Conservation (phyloP, 2,113 vertebrate species). For the Echinops telfairi region DNA sequence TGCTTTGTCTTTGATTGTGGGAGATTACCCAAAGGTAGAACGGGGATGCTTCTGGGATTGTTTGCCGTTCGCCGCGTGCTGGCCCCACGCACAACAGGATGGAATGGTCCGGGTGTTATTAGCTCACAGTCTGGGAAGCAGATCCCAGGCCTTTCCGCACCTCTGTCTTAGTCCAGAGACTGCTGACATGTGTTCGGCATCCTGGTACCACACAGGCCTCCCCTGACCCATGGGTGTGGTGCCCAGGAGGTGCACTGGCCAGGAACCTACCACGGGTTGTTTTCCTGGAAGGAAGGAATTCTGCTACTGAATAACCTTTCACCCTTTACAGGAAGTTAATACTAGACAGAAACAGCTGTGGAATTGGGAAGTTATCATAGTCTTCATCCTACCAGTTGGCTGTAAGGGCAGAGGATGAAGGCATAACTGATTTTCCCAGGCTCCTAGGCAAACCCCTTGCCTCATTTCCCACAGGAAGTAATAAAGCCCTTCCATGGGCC, state of each 20-base stretch:
- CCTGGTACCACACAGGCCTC: neutral
- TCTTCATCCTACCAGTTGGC: neutral
- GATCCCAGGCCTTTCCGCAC: neutral
- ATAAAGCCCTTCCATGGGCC: neutral
- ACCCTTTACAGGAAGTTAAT: neutral
- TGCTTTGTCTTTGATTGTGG: neutral
- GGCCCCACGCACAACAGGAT: neutral
- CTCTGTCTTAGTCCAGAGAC: neutral
- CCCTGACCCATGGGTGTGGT: neutral
- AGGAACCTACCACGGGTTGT: neutral
- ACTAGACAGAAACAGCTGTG: neutral
- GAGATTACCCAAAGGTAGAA: neutral
- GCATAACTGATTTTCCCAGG: neutral
- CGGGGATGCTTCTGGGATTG: neutral
- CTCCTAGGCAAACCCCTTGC: neutral
- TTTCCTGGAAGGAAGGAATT: neutral
- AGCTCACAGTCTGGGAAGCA: neutral
- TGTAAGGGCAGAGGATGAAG: neutral
- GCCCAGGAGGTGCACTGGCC: neutral
- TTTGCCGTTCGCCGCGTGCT: neutral
- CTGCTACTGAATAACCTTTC: neutral
- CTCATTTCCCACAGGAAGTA: conserved; percentile 6
- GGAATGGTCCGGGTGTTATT: neutral
- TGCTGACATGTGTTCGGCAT: neutral
- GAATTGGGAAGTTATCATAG: conserved; percentile 10